These are phyloP conservation scores for Myotis planiceps DNA, from an alignment of 2,797 vertebrate genomes.

Conservation along the genomic window DNA sequence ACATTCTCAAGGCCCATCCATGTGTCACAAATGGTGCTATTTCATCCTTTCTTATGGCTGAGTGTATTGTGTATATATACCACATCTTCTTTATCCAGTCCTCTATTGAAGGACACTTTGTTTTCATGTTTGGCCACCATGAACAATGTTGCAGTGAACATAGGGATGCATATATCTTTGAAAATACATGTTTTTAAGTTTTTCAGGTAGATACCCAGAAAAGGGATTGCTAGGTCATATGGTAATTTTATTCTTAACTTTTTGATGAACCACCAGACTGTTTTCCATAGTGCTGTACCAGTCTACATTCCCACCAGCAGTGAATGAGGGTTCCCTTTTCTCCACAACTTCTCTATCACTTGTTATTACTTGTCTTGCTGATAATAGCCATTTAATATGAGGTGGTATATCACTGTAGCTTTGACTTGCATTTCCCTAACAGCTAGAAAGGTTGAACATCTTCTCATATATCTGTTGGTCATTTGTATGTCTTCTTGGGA, in stretches of 20 bases:
- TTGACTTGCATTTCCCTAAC: neutral
- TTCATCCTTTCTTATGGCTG: neutral
- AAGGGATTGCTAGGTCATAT: neutral
- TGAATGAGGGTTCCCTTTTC: neutral
- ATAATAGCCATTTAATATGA: neutral
- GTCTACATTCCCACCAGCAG: neutral
- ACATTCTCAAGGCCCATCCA: neutral
- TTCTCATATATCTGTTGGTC: neutral
- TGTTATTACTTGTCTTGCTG: neutral
- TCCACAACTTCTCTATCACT: neutral
- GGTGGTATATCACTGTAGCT: neutral
- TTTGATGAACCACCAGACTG: neutral
- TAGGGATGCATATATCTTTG: neutral
- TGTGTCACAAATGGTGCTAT: neutral
- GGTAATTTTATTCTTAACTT: neutral
- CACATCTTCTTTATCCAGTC: neutral
- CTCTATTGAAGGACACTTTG: neutral
- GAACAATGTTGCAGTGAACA: neutral
- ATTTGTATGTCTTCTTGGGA: neutral
- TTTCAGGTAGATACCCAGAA: neutral
- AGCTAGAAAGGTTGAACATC: neutral
- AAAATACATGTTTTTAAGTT: neutral
- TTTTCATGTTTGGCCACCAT: neutral
- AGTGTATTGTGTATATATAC: neutral
- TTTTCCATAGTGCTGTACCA: neutral